A percentile compares a stretch with the other conserved stretches of the same genome.
These are phyloP conservation scores for Loriculus beryllinus DNA, from an alignment of 2,797 vertebrate species.

Conservation along the genomic window DNA sequence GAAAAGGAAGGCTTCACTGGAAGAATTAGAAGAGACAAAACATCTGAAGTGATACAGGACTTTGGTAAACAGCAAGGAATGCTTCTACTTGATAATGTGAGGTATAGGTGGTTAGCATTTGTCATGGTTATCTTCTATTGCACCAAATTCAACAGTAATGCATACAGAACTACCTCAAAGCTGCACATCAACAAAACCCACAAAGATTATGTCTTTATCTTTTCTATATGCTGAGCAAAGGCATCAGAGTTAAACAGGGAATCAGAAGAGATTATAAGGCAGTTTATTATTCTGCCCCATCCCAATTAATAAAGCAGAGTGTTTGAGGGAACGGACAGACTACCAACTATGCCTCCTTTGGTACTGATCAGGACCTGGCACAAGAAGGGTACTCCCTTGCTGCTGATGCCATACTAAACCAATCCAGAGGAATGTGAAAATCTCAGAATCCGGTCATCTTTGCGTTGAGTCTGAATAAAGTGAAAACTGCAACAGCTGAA, in stretches of 20 bases:
- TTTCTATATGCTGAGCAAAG: neutral
- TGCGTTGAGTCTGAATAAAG: neutral
- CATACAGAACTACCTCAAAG: neutral
- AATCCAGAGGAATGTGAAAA: neutral
- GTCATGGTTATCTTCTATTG: neutral
- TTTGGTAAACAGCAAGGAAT: neutral
- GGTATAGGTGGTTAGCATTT: neutral
- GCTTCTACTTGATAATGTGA: neutral
- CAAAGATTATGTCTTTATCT: neutral
- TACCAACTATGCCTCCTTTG: neutral
- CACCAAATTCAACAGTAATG: neutral
- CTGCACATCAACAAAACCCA: neutral
- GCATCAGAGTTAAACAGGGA: neutral
- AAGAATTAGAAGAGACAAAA: neutral
- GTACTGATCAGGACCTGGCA: neutral
- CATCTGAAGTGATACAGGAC: neutral
- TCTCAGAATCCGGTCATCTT: neutral
- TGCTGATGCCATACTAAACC: neutral
- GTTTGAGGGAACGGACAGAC: neutral
- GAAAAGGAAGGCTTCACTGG: neutral
- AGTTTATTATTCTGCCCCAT: neutral
- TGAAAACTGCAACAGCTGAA: neutral
- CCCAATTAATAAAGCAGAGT: neutral
- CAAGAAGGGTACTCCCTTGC: neutral
- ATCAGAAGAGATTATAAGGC: neutral